Evolutionary conservation across 2,888 invertebrate genomes (phyloP), one percentile per base, ranked within the genome.

Genomic region (Microctonus aethiopoides): DNA sequence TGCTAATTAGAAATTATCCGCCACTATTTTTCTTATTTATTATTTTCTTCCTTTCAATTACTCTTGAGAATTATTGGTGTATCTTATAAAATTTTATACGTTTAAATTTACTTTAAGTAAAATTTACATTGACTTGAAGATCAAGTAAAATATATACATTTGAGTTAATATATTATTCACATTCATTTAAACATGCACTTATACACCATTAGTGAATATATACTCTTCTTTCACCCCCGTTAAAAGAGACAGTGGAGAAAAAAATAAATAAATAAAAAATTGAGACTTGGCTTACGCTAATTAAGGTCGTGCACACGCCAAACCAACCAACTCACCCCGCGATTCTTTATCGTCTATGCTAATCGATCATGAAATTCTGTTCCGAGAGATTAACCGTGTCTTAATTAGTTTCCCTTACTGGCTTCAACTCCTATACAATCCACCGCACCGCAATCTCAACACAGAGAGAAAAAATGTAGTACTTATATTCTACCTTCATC

Each of bases 281-380:
- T 56, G 1, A 5, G 10, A 56, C 56, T 24, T 56, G 56, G 75
- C 77, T 77, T 79, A 81, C 79, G 80, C 81, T 83, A 84, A 83
- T 84, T 84, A 83, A 82, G 80, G 81, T 79, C 77, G 80, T 78
- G 79, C 80, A 78, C 77, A 77, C 74, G 78, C 79, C 77, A 73
- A 72, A 46, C 46, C 16, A 46, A 46, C 46, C 72, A 72, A 71
- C 72, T 65, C 70, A 64, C 72, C 75, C 67, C 74, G 67, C 71
- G 80, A 81, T 81, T 78, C 76, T 78, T 82, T 82, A 83, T 83
- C 81, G 76, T 68, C 67, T 67, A 72, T 76, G 78, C 76, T 83
- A 83, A 84, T 84, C 82, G 83, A 83, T 82, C 81, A 80, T 81
- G 82, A 80, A 79, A 77, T 78, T 79, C 77, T 78, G 77, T 73